A percentile compares a stretch with the other conserved stretches of the same genome.
Evolutionary conservation across 2,797 vertebrate species (phyloP).

Genomic region (Periophthalmus magnuspinnatus): DNA sequence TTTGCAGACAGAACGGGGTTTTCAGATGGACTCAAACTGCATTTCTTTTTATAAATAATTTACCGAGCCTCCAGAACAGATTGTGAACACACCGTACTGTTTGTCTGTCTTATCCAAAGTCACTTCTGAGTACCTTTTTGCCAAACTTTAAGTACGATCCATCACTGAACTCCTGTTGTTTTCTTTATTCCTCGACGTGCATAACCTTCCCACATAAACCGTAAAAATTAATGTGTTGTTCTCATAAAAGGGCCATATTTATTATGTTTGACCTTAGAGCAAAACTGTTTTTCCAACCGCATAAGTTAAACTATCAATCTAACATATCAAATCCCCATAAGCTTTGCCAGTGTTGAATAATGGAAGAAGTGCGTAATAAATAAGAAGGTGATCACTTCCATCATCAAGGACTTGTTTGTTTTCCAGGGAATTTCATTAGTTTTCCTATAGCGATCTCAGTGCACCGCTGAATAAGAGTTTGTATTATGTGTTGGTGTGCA

Average conservation of each 20-base stretch:
- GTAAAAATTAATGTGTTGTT: constrained; percentile 45
- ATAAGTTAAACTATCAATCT: constrained; percentile 50
- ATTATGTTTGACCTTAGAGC: constrained; percentile 57
- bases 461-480: constrained; percentile 11
- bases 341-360: constrained; percentile 40
- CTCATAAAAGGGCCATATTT: constrained; percentile 40
- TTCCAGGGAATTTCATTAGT: constrained; percentile 36
- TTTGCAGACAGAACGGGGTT: constrained; percentile 4
- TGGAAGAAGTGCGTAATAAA: constrained; percentile 44
- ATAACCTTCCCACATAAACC: constrained; percentile 36
- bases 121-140: constrained; percentile 22
- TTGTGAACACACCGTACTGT: constrained; percentile 15
- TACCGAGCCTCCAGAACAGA: background rate
- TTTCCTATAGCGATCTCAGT: constrained; percentile 17
- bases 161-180: constrained; percentile 37
- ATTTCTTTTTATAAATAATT: constrained; percentile 9
- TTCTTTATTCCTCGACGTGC: constrained; percentile 34
- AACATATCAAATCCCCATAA: constrained; percentile 47
- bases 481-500: constrained; percentile 7
- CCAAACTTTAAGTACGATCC: constrained; percentile 29
- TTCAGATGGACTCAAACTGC: constrained; percentile 10
- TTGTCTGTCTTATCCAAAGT: constrained; percentile 32
- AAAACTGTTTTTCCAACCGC: constrained; percentile 57
- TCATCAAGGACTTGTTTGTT: constrained; percentile 36
- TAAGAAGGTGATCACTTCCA: constrained; percentile 41